Percentiles rank a stretch among this genome's conserved stretches.
Evolutionary conservation across 2,113 vertebrate genomes (phyloP).

Genomic region (Reinhardtius hippoglossoides): DNA sequence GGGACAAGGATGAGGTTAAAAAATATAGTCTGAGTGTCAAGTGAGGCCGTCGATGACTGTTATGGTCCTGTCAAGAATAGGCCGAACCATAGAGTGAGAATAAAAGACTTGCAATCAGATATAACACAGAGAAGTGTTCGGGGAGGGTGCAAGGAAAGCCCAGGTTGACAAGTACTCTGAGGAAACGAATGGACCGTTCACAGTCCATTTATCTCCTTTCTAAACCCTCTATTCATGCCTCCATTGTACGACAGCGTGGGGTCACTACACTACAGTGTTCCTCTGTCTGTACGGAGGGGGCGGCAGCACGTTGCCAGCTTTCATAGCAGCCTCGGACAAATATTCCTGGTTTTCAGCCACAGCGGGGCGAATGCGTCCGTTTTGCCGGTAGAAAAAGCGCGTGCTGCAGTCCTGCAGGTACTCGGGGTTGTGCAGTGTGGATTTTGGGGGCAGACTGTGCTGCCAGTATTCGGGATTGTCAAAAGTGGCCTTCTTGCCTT

Average conservation of each 20-base stretch:
- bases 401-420: conserved; percentile 99
- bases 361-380: conserved; percentile 94
- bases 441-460: conserved; percentile 95
- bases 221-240: conserved; percentile 77
- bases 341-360: conserved; percentile 99
- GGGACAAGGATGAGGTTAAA: conserved; percentile 13
- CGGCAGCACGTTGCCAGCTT: conserved; percentile 94
- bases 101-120: conserved; percentile 54
- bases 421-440: conserved; percentile 93
- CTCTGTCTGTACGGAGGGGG: conserved; percentile 98
- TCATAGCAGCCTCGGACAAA: conserved; percentile 96
- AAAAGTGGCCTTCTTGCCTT: conserved; percentile 93
- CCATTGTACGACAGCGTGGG: conserved; percentile 53
- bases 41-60: conserved; percentile 42
- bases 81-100: conserved; percentile 51
- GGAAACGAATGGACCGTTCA: conserved; percentile 55
- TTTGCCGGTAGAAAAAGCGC: conserved; percentile 98
- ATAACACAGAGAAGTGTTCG: conserved; percentile 54
- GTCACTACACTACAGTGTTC: conserved; percentile 95
- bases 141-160: conserved; percentile 59
- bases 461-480: conserved; percentile 99
- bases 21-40: conserved; percentile 40
- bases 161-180: conserved; percentile 59
- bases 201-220: conserved; percentile 73
- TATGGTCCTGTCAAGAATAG: conserved; percentile 55